phyloP scores from a whole-genome alignment of 2,888 invertebrate genomes.

The Coecobrya sp. region DNA sequence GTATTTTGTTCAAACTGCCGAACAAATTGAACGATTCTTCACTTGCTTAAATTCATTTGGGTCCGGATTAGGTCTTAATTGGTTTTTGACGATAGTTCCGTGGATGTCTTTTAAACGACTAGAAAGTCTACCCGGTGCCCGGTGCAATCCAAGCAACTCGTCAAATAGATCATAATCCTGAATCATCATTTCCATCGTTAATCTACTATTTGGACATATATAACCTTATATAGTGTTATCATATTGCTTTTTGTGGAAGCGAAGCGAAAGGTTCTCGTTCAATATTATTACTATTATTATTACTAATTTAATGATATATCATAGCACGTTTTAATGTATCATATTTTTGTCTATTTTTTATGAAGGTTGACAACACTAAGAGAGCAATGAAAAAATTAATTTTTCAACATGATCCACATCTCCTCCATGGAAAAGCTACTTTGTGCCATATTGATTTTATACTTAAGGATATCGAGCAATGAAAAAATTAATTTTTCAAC shows the following conservation, averaged over 20 bases:
- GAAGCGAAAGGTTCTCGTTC: neutral
- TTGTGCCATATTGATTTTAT: neutral
- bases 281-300: neutral
- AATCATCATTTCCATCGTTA: neutral
- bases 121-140: neutral
- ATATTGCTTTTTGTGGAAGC: neutral
- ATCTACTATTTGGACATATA: neutral
- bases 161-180: too few relatives aligned
- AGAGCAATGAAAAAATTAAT: neutral
- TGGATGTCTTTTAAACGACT: slow-evolving; percentile 1
- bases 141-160: too few relatives aligned
- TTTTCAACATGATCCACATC: slow-evolving; percentile 27
- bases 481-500: slow-evolving; percentile 3
- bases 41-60: neutral
- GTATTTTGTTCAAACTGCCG: neutral
- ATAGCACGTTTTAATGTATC: too few relatives aligned
- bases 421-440: neutral
- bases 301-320: neutral
- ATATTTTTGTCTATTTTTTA: neutral
- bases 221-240: neutral
- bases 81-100: slow-evolving; percentile 12
- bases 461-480: neutral
- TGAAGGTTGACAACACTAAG: neutral
- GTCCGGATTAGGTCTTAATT: neutral
- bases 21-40: neutral